Evolutionary conservation across 92 coral and sea anemone genomes (phyloP), one percentile per base, ranked within the genome.

Genomic region (Parazoanthus darwini): DNA sequence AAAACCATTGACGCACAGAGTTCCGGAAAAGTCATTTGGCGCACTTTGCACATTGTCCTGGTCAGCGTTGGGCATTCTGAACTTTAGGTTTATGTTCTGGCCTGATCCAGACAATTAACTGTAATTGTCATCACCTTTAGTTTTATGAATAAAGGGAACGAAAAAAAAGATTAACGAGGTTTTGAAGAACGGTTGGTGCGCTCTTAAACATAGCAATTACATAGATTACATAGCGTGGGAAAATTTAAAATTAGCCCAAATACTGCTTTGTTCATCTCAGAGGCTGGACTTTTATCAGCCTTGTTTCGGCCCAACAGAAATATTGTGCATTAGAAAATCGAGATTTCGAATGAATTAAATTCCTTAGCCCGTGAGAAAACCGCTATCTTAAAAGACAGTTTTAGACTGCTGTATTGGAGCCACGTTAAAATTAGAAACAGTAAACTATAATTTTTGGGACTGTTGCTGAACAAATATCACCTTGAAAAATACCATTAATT

Each of bases 171-270:
- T 84, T 84, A 84, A 71, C 43, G 63, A 71, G 76, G 87, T 83
- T 83, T 83, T 83, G 18, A 68, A 48, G 87, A 70, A 46, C 79
- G 68, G 74, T 84, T 44, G 33, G 78, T 46, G 78, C 36, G 65
- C 68, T 68, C 63, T 70, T 48, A 70, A 84, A 71, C 75, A 71
- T 74, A n/a, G 79, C 63, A 84, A 84, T 84, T 84, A 84, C 29
- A 71, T 29, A 37, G 87, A 84, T 84, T 84, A 84, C 43, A 20
- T 71, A 72, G 79, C 87, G 87, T 84, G 87, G 87, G 87, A 84
- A 68, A 84, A 84, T 50, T 71, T 10, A 51, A 84, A 70, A 72
- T 84, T 43, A 54, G 77, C 50, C 25, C 26, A 43, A 84, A 71
- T 68, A 48, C 51, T 46, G 16, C 66, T 18, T 48, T 71, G 78